These are phyloP conservation scores for Astropecten irregularis DNA, from an alignment of 53 echinoderm and acorn worm genomes.

Conservation along the genomic window DNA sequence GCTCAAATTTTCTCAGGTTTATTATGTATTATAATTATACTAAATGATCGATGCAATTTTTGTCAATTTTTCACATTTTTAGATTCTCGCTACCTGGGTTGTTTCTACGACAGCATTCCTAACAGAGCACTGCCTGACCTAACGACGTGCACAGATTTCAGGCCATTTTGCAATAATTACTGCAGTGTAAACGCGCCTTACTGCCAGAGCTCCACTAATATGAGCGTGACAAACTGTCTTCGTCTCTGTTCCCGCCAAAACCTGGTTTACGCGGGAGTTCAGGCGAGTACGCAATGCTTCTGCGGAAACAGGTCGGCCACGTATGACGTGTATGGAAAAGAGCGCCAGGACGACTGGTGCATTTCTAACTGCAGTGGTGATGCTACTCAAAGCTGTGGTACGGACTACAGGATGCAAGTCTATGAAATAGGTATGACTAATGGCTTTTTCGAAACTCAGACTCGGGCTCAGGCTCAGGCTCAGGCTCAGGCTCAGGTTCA, in stretches of 20 bases:
- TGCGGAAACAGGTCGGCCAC: conserved; percentile 66
- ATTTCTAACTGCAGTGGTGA: conserved; percentile 64
- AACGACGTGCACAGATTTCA: conserved; percentile 36
- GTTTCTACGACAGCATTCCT: conserved; percentile 48
- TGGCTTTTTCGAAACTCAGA: too few relatives aligned
- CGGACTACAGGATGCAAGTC: conserved; percentile 60
- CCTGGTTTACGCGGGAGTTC: conserved; percentile 66
- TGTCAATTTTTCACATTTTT: too few relatives aligned
- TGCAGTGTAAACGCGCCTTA: conserved; percentile 11
- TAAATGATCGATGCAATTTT: too few relatives aligned
- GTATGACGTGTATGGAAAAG: conserved; percentile 18
- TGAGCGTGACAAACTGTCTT: conserved; percentile 69
- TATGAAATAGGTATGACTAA: conserved; percentile 72
- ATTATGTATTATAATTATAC: too few relatives aligned
- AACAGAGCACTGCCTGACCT: conserved; percentile 60
- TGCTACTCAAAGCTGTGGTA: conserved; percentile 62
- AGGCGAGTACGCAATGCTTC: conserved; percentile 66
- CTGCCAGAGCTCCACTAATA: conserved; percentile 28
- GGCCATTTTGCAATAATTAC: conserved; percentile 22
- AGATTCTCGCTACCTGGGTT: conserved; percentile 74
- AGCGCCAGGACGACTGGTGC: background rate
- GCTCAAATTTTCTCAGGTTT: too few relatives aligned
- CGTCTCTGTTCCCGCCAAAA: conserved; percentile 56
- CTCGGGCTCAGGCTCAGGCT: too few relatives aligned
- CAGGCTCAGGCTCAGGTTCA: too few relatives aligned